These are phyloP conservation scores for Pecten maximus DNA, from an alignment of 2,888 invertebrate genomes.

Conservation along the genomic window DNA sequence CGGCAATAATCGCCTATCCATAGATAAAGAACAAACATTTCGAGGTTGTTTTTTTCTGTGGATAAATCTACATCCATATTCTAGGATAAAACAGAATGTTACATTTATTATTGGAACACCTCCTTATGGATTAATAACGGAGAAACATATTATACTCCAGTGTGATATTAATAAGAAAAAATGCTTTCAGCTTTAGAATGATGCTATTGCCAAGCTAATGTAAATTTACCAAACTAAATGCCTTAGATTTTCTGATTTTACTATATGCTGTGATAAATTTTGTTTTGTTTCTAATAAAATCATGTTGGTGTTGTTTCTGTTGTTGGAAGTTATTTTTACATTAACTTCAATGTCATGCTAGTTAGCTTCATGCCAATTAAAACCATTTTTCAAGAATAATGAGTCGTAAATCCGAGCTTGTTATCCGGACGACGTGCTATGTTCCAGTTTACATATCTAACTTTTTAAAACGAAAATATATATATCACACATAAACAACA, in stretches of 20 bases:
- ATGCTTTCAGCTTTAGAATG: too few relatives aligned
- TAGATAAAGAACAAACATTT: too few relatives aligned
- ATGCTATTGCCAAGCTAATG: not conserved
- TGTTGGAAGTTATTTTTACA: not conserved
- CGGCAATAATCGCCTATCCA: too few relatives aligned
- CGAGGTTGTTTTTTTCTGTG: too few relatives aligned
- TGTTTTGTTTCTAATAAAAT: conserved; percentile 21
- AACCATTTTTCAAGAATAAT: not conserved
- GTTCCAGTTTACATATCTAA: not conserved
- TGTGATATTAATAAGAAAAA: not conserved
- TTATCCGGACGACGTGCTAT: not conserved
- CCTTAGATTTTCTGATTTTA: not conserved
- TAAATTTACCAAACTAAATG: not conserved
- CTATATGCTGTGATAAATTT: not conserved
- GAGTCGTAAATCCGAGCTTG: not conserved
- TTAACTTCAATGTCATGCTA: not conserved
- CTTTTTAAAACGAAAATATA: too few relatives aligned
- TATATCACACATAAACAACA: too few relatives aligned
- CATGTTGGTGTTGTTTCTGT: not conserved
- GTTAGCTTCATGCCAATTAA: too few relatives aligned
- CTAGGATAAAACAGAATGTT: not conserved
- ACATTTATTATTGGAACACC: not conserved
- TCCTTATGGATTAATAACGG: not conserved
- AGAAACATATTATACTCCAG: not conserved
- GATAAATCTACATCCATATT: not conserved